phyloP scores from a whole-genome alignment of 2,888 invertebrate genomes.

The Rhorus exstirpatorius region DNA sequence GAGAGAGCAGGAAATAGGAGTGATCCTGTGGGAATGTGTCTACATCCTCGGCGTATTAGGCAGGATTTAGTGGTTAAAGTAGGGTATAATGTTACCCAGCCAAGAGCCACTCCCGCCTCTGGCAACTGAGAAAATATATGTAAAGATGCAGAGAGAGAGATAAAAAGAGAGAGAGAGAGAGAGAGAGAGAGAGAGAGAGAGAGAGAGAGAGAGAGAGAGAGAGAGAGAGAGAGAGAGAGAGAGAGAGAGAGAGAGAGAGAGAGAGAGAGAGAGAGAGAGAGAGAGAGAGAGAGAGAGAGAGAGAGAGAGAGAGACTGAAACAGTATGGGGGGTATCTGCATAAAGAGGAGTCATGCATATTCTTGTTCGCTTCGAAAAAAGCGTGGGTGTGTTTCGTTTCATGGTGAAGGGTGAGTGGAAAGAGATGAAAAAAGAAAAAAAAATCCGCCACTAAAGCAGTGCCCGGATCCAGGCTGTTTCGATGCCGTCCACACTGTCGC shows the following conservation, averaged over 20 bases:
- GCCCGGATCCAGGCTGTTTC: constrained; percentile 47
- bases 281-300: background rate
- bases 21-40: constrained; percentile 54
- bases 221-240: background rate
- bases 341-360: constrained; percentile 63
- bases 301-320: background rate
- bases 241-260: background rate
- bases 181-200: background rate
- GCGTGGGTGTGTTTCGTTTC: constrained; percentile 42
- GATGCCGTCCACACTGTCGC: constrained; percentile 60
- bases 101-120: constrained; percentile 35
- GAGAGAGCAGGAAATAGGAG: constrained; percentile 51
- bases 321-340: constrained; percentile 43
- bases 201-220: background rate
- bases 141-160: constrained; percentile 25
- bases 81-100: constrained; percentile 45
- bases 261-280: background rate
- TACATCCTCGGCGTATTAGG: constrained; percentile 56
- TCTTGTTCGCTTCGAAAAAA: constrained; percentile 34
- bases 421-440: constrained; percentile 39
- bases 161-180: background rate
- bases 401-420: constrained; percentile 48
- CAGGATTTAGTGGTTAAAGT: constrained; percentile 60
- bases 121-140: constrained; percentile 46
- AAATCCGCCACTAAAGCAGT: constrained; percentile 40